Evolutionary conservation across 2,888 invertebrate species (phyloP), one percentile per base, ranked within the genome.

Genomic region (Orthonychiurus folsomi): DNA sequence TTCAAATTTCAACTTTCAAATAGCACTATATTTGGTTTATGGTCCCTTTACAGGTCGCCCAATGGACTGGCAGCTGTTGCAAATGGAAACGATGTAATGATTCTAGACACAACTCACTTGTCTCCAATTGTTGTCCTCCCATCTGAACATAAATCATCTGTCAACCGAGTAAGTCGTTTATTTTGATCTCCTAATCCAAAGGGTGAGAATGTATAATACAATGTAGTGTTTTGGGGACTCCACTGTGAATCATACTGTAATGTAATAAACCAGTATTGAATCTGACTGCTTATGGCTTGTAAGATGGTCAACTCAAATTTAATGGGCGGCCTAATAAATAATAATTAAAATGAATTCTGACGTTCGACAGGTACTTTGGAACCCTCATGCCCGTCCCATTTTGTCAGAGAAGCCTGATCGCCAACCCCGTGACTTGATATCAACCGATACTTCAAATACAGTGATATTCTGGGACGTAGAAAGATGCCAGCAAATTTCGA

Each of bases 51-150:
- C 24, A 66, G 66, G 66, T 54, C 47, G 26, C 23, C 47, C 15
- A 61, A 66, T 52, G 61, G 63, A n/a, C 60, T 72, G 2, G 60
- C 64, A 37, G 69, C 68, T 9, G 57, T 69, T 24, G 72, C 66
- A 20, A 66, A 64, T 62, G 68, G 66, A 18, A 66, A 64, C 15
- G 70, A 72, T 55, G 66, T 72, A 1, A 57, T 72, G 1, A 66
- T 72, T 18, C 55, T 69, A 23, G 70, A 72, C 28, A 55, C 69
- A 3, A 62, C 50, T 56, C 55, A 62, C 0, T 27, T 72, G 23
- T 59, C 63, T 28, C 58, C 66, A 0, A 64, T 69, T 20, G 69
- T 68, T 62, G 58, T 68, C 2, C 61, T 70, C 15, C 61, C 61
- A n/a, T 55, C 66, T 12, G 69, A 63, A 2, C 72, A 72, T 50